These are phyloP conservation scores for Mimachlamys varia DNA, from an alignment of 2,888 invertebrate species.

Conservation along the genomic window DNA sequence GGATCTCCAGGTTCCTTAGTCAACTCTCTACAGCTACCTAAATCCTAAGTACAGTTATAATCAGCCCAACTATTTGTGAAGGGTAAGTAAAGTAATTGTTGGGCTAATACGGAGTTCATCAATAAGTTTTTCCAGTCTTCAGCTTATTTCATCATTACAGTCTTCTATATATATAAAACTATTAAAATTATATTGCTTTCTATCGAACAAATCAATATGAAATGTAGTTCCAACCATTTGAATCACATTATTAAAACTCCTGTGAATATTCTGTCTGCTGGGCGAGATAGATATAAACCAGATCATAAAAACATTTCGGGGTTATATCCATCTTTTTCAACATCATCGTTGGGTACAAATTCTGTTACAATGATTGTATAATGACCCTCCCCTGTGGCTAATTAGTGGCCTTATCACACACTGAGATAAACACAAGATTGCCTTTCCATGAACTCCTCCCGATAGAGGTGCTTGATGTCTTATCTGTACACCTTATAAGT, in stretches of 20 bases:
- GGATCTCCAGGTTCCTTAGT: no score
- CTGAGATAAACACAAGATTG: not conserved
- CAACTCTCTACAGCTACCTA: no score
- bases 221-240: not conserved
- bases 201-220: not conserved
- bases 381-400: conserved; percentile 4
- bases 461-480: not conserved
- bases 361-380: not conserved
- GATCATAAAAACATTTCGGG: not conserved
- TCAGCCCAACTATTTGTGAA: no score
- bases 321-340: not conserved
- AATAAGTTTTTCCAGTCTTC: no score
- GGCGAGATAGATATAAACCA: not conserved
- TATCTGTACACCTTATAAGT: not conserved
- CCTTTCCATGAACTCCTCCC: not conserved
- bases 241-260: not conserved
- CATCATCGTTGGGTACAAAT: not conserved
- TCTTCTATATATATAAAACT: no score
- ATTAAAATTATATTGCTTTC: not conserved
- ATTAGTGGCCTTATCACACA: not conserved
- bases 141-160: no score
- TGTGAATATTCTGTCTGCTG: not conserved
- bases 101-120: no score
- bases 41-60: no score
- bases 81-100: no score